These are phyloP conservation scores for Drosophila nebulosa DNA, from an alignment of 1,140 invertebrate species.

Conservation along the genomic window DNA sequence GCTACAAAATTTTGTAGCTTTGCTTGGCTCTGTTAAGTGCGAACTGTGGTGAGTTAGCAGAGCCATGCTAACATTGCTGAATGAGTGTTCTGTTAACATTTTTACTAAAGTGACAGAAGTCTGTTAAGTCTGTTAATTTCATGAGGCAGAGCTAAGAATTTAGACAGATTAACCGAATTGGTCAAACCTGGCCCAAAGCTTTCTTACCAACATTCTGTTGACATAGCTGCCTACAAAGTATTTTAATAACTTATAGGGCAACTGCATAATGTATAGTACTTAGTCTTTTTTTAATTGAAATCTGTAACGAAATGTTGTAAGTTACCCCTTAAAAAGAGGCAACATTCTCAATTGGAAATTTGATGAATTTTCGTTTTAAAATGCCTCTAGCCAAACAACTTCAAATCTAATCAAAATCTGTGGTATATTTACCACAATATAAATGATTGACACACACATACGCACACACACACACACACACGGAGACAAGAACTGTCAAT, in stretches of 20 bases:
- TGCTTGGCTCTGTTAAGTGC: constrained; percentile 1
- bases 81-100: constrained; percentile 28
- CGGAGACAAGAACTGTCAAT: constrained; percentile 27
- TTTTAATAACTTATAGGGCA: too few relatives aligned
- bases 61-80: constrained; percentile 22
- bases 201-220: too few relatives aligned
- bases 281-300: too few relatives aligned
- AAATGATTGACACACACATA: not conserved
- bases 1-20: constrained; percentile 60
- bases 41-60: constrained; percentile 38
- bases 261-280: too few relatives aligned
- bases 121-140: not conserved
- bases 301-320: not conserved
- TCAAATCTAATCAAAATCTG: constrained; percentile 3
- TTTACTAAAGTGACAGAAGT: not conserved
- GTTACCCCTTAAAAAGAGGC: not conserved
- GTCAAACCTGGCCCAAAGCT: too few relatives aligned
- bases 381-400: not conserved
- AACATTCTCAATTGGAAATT: not conserved
- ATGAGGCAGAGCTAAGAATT: too few relatives aligned
- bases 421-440: not conserved
- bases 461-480: not conserved
- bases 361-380: not conserved
- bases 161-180: too few relatives aligned
- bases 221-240: too few relatives aligned